A percentile compares a stretch with the other conserved stretches of the same genome.
Conservation (phyloP, 2,888 invertebrate genomes). For the Sinodicranocentrus sp. region DNA sequence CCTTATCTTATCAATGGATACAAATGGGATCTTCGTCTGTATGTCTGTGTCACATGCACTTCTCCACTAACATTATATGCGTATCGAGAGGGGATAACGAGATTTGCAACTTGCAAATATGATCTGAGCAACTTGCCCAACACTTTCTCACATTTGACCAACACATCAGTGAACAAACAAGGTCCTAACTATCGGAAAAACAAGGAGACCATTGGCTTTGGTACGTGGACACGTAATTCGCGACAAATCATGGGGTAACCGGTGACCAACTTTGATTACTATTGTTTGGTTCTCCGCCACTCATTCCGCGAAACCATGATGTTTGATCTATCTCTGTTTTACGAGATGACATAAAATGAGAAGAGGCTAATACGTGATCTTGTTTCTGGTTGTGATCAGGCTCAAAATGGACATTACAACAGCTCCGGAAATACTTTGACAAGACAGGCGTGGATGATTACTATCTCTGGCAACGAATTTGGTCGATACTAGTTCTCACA, state of each 20-base stretch:
- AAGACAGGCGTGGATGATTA: constrained; percentile 86
- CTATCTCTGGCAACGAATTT: constrained; percentile 88
- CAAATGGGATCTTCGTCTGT: constrained; percentile 94
- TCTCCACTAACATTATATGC: constrained; percentile 92
- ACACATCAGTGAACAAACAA: constrained; percentile 93
- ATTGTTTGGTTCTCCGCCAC: constrained; percentile 40
- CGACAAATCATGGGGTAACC: no score
- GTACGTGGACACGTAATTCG: no score
- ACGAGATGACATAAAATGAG: background rate
- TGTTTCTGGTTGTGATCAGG: constrained; percentile 80
- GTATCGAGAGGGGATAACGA: constrained; percentile 91
- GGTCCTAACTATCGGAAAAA: constrained; percentile 90
- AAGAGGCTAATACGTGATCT: background rate
- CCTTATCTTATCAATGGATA: constrained; percentile 91
- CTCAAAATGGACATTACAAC: constrained; percentile 91
- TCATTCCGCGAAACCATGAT: background rate
- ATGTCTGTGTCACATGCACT: constrained; percentile 93
- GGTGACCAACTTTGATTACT: no score
- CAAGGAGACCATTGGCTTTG: constrained; percentile 90
- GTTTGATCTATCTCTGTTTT: background rate
- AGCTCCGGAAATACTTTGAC: constrained; percentile 86
- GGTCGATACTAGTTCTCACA: constrained; percentile 87
- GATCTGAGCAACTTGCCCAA: constrained; percentile 90
- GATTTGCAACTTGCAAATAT: constrained; percentile 91
- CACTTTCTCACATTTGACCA: constrained; percentile 92